Conservation (phyloP, 1,140 invertebrate genomes). For the Steinernema feltiae region DNA sequence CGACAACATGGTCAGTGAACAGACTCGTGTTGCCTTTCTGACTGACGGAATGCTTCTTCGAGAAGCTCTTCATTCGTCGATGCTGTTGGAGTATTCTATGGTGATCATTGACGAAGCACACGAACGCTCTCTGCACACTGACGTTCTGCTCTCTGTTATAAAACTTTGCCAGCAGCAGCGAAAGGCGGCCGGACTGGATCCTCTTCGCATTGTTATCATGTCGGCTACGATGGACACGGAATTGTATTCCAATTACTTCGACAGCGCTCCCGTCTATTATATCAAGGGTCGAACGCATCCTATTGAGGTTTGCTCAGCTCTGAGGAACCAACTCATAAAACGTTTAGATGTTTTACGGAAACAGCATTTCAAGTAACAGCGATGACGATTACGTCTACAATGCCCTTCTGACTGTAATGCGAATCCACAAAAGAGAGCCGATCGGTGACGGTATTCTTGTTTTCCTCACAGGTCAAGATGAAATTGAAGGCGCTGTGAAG, state of each 20-base stretch:
- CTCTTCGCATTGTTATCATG: slow-evolving; percentile 73
- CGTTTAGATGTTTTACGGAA: slow-evolving; percentile 34
- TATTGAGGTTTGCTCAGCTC: slow-evolving; percentile 63
- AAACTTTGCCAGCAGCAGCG: slow-evolving; percentile 67
- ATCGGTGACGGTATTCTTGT: slow-evolving; percentile 75
- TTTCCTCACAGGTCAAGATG: slow-evolving; percentile 97
- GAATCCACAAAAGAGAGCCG: slow-evolving; percentile 74
- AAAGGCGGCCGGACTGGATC: neutral
- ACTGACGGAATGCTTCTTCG: slow-evolving; percentile 90
- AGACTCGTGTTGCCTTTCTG: slow-evolving; percentile 76
- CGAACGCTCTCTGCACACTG: slow-evolving; percentile 88
- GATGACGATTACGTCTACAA: slow-evolving; percentile 75
- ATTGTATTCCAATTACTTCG: slow-evolving; percentile 73
- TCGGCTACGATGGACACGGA: slow-evolving; percentile 92
- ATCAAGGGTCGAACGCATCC: slow-evolving; percentile 80
- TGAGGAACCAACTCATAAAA: neutral
- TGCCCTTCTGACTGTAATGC: slow-evolving; percentile 77
- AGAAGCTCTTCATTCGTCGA: slow-evolving; percentile 70
- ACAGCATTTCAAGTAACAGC: slow-evolving; percentile 62
- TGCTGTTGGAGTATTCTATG: slow-evolving; percentile 67
- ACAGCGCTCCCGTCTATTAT: slow-evolving; percentile 76
- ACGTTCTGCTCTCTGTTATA: slow-evolving; percentile 79
- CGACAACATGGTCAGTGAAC: slow-evolving; percentile 72
- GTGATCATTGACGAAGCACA: slow-evolving; percentile 95
- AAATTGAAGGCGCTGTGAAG: slow-evolving; percentile 80